Percentiles rank a stretch among this genome's conserved stretches.
Conservation (phyloP, 1,140 invertebrate species). For the Parapsyche elsis region DNA sequence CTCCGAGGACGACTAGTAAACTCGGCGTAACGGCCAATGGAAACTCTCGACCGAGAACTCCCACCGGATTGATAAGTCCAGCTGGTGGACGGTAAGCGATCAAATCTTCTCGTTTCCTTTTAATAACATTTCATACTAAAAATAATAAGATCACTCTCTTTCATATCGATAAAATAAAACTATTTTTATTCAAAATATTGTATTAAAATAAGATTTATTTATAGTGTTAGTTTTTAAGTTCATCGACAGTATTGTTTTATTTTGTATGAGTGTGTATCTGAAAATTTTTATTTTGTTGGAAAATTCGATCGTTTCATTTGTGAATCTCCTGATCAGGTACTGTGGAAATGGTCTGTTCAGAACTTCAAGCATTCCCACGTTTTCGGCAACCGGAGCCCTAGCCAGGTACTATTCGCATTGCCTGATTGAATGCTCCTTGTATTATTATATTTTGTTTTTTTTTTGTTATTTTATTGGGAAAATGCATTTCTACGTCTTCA, state of each 20-base stretch:
- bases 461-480: not conserved
- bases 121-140: constrained; percentile 12
- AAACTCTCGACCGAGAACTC: constrained; percentile 77
- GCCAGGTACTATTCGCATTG: constrained; percentile 75
- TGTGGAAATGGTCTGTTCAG: constrained; percentile 79
- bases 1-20: constrained; percentile 66
- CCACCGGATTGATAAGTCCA: constrained; percentile 78
- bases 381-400: constrained; percentile 78
- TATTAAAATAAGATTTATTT: too few relatives aligned
- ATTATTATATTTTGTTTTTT: too few relatives aligned
- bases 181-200: not conserved
- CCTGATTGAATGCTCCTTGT: constrained; percentile 59
- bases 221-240: too few relatives aligned
- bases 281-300: constrained; percentile 13
- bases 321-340: constrained; percentile 61
- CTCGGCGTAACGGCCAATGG: constrained; percentile 63
- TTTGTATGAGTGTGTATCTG: not conserved
- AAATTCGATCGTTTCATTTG: constrained; percentile 31
- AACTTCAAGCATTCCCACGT: constrained; percentile 88
- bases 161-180: not conserved
- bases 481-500: not conserved
- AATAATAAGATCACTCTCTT: constrained; percentile 12
- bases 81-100: constrained; percentile 72
- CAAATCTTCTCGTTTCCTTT: not conserved
- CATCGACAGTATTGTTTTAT: too few relatives aligned